A percentile compares a stretch with the other conserved stretches of the same genome.
Evolutionary conservation across 2,797 vertebrate genomes (phyloP).

Genomic region (Nothura maculosa): DNA sequence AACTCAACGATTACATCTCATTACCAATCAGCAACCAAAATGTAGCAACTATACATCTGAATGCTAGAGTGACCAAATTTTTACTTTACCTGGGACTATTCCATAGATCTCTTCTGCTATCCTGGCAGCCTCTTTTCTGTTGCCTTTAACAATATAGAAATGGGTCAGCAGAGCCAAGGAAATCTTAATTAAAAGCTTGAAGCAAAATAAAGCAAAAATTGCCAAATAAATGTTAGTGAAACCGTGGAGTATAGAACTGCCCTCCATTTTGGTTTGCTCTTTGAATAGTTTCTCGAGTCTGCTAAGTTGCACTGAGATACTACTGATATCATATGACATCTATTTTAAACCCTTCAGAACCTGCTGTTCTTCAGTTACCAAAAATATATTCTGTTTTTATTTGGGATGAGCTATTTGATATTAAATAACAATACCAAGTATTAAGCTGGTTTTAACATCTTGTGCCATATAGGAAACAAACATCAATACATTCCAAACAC

Average conservation of each 20-base stretch:
- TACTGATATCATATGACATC: constrained; percentile 80
- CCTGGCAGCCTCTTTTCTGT: constrained; percentile 86
- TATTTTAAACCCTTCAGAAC: constrained; percentile 83
- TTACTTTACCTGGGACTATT: constrained; percentile 83
- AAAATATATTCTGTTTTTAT: constrained; percentile 74
- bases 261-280: constrained; percentile 82
- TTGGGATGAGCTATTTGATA: constrained; percentile 48
- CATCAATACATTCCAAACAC: neutral
- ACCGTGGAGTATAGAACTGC: constrained; percentile 77
- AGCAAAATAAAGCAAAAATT: constrained; percentile 84
- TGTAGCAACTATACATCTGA: neutral
- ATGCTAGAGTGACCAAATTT: constrained; percentile 8
- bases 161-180: constrained; percentile 83
- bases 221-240: constrained; percentile 84
- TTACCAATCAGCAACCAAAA: too few relatives aligned
- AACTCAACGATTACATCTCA: neutral
- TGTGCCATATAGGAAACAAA: neutral
- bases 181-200: constrained; percentile 83
- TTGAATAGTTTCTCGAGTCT: constrained; percentile 67
- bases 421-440: constrained; percentile 46
- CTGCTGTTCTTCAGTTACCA: constrained; percentile 72
- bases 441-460: neutral
- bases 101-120: constrained; percentile 88
- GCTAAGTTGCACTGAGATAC: constrained; percentile 68
- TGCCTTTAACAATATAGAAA: constrained; percentile 86